Percentiles rank a stretch among this genome's conserved stretches.
phyloP scores from a whole-genome alignment of 2,113 vertebrate species.

The Laticauda colubrina region DNA sequence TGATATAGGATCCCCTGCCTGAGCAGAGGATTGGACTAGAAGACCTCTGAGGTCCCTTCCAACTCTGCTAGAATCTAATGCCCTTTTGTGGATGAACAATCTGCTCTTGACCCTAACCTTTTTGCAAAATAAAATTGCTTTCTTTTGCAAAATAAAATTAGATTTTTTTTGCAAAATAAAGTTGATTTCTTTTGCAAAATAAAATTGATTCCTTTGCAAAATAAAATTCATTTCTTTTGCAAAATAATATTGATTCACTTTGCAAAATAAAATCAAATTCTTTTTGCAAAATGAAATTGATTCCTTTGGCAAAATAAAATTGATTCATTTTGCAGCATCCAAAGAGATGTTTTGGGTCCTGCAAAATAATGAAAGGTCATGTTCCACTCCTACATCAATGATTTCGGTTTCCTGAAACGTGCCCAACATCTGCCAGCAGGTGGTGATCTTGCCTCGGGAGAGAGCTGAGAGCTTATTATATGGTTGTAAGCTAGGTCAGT shows the following conservation, averaged over 20 bases:
- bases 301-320: no score
- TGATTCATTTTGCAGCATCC: neutral
- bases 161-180: no score
- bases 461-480: neutral
- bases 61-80: neutral
- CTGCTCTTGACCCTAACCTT: neutral
- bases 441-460: conserved; percentile 35
- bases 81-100: neutral
- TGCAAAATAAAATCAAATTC: no score
- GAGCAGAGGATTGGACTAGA: neutral
- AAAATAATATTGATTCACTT: no score
- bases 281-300: no score
- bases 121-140: no score
- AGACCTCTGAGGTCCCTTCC: neutral
- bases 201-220: no score
- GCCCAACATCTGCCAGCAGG: conserved; percentile 37
- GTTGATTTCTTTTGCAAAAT: no score
- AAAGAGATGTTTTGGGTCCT: neutral
- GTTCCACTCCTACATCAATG: neutral
- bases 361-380: neutral
- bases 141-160: no score
- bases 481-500: neutral
- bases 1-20: neutral
- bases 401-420: neutral
- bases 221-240: no score